Evolutionary conservation across 2,888 invertebrate species (phyloP).

Genomic region (Fabriciana adippe): DNA sequence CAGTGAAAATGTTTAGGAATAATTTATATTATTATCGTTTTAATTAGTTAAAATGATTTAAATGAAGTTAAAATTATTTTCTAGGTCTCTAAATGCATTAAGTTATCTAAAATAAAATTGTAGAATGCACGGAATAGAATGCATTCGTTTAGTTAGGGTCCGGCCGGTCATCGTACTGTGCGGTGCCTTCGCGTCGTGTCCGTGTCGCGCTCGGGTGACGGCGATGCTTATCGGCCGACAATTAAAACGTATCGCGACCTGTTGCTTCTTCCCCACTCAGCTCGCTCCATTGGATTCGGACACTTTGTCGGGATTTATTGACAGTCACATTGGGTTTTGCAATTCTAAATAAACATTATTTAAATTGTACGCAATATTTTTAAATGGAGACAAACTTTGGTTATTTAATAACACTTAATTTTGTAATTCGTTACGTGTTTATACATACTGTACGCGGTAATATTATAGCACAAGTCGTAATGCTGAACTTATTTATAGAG

Average conservation of each 20-base stretch:
- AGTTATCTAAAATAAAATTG: slow-evolving; percentile 37
- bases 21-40: no score
- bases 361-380: background rate
- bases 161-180: slow-evolving; percentile 71
- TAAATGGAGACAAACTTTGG: background rate
- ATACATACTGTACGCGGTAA: background rate
- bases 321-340: slow-evolving; percentile 6
- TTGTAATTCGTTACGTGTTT: background rate
- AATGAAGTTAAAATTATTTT: background rate
- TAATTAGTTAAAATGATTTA: background rate
- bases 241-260: slow-evolving; percentile 81
- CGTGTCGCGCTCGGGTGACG: slow-evolving; percentile 74
- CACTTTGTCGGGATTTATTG: slow-evolving; percentile 33
- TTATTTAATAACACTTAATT: no score
- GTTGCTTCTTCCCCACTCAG: slow-evolving; percentile 64
- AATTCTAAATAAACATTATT: background rate
- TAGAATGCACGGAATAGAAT: slow-evolving; percentile 45
- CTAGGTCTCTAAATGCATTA: slow-evolving; percentile 8
- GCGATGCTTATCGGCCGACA: slow-evolving; percentile 76
- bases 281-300: slow-evolving; percentile 37
- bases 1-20: no score
- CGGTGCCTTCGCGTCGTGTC: slow-evolving; percentile 51
- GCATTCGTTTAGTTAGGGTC: slow-evolving; percentile 38
- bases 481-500: slow-evolving; percentile 5
- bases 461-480: background rate